These are phyloP conservation scores for Xestoiulus laeticollis DNA, from an alignment of 2,888 invertebrate genomes.

Conservation along the genomic window DNA sequence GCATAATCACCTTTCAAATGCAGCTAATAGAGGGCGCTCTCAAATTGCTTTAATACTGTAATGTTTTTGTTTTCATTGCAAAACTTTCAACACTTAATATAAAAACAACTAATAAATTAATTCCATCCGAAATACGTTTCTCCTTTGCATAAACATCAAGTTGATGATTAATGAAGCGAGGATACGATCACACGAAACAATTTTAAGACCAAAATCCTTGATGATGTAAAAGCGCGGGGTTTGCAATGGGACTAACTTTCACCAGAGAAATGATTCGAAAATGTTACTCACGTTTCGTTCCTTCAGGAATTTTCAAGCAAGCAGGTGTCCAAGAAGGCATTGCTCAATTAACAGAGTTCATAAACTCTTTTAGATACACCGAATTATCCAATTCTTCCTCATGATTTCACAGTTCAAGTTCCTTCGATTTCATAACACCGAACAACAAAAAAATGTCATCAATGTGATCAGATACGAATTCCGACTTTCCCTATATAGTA, in stretches of 20 bases:
- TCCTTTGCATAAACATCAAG: not conserved
- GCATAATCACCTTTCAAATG: not conserved
- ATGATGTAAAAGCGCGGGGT: not conserved
- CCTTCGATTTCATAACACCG: not conserved
- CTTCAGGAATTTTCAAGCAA: constrained; percentile 28
- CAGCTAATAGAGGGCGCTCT: not conserved
- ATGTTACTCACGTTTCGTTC: constrained; percentile 27
- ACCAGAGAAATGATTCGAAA: not conserved
- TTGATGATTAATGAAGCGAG: not conserved
- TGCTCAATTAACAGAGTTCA: not conserved
- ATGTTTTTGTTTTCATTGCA: not conserved
- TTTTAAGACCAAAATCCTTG: not conserved
- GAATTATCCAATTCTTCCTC: not conserved
- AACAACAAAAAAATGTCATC: not conserved
- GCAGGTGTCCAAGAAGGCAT: constrained; percentile 50
- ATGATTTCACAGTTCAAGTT: not conserved
- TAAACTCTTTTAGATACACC: not conserved
- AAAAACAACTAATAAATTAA: not conserved
- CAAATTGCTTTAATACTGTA: not conserved
- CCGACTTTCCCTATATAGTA: not conserved
- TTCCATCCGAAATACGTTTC: not conserved
- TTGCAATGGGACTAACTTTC: not conserved
- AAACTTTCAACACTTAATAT: not conserved
- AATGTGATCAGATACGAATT: not conserved
- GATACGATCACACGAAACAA: not conserved